Evolutionary conservation across 2,113 vertebrate species (phyloP).

Genomic region (Eretmochelys imbricata): DNA sequence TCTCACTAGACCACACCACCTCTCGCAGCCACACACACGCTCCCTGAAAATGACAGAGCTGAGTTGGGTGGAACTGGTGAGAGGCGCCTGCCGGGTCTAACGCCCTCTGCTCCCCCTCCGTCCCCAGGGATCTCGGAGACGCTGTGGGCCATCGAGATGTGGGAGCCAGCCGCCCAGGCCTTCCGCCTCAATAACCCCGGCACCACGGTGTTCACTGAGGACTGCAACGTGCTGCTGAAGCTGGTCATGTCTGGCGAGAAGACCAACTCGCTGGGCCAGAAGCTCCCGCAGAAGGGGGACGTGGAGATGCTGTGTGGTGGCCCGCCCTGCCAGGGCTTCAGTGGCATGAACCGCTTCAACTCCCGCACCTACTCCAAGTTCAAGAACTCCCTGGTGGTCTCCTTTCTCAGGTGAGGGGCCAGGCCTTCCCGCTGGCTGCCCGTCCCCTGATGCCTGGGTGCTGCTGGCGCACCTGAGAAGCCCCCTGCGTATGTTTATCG

Average conservation of each 20-base stretch:
- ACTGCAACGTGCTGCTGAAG: constrained; percentile 94
- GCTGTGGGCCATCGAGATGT: constrained; percentile 97
- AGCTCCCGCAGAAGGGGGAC: constrained; percentile 93
- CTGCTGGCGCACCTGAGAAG: too few relatives aligned
- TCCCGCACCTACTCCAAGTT: constrained; percentile 98
- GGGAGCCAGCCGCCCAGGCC: constrained; percentile 96
- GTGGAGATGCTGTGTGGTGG: constrained; percentile 97
- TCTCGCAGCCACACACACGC: too few relatives aligned
- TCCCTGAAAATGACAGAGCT: neutral
- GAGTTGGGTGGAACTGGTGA: too few relatives aligned
- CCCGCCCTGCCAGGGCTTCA: constrained; percentile 97
- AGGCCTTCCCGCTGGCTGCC: neutral
- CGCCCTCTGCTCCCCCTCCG: neutral
- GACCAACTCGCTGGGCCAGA: constrained; percentile 90
- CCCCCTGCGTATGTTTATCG: too few relatives aligned
- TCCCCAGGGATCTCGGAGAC: constrained; percentile 84
- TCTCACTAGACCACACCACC: too few relatives aligned
- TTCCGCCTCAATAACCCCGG: constrained; percentile 95
- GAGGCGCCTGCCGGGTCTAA: neutral
- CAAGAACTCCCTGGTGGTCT: constrained; percentile 97
- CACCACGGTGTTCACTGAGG: constrained; percentile 95
- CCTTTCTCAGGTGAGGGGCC: constrained; percentile 90
- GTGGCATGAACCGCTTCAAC: constrained; percentile 99
- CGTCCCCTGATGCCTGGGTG: too few relatives aligned
- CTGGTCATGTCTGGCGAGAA: constrained; percentile 94